These are phyloP conservation scores for Hermaeophaga mercurialis DNA, from an alignment of 2,888 invertebrate species.

Conservation along the genomic window DNA sequence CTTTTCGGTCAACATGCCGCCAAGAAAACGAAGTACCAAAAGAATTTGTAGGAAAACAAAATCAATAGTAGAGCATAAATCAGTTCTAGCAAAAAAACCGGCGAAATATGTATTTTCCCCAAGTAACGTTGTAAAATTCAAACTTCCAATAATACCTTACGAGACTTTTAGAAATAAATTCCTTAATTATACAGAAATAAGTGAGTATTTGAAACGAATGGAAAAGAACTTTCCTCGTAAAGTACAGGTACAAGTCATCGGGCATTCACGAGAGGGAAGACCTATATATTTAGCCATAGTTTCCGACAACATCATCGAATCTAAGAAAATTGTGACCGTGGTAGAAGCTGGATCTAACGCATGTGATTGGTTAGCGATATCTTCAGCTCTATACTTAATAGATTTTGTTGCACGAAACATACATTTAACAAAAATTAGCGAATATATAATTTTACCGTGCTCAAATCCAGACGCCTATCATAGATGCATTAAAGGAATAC, in stretches of 20 bases:
- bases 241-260: conserved; percentile 33
- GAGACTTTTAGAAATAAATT: conserved; percentile 42
- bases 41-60: background rate
- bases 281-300: conserved; percentile 30
- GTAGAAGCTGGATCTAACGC: conserved; percentile 44
- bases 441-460: conserved; percentile 44
- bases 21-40: background rate
- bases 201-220: conserved; percentile 35
- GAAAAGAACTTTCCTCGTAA: conserved; percentile 29
- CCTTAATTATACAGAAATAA: conserved; percentile 40
- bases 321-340: conserved; percentile 28
- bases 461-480: conserved; percentile 45
- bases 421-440: conserved; percentile 34
- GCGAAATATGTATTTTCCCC: background rate
- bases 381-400: conserved; percentile 40
- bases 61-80: background rate
- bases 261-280: conserved; percentile 33
- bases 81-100: too few relatives aligned
- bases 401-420: conserved; percentile 40
- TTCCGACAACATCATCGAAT: conserved; percentile 1
- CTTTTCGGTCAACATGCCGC: background rate
- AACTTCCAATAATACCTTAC: conserved; percentile 28
- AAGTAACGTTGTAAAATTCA: background rate
- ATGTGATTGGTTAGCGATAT: conserved; percentile 39
- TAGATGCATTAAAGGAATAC: conserved; percentile 16